Conservation (phyloP, 2,888 invertebrate species). For the Mongoloraphidia duomilia region DNA sequence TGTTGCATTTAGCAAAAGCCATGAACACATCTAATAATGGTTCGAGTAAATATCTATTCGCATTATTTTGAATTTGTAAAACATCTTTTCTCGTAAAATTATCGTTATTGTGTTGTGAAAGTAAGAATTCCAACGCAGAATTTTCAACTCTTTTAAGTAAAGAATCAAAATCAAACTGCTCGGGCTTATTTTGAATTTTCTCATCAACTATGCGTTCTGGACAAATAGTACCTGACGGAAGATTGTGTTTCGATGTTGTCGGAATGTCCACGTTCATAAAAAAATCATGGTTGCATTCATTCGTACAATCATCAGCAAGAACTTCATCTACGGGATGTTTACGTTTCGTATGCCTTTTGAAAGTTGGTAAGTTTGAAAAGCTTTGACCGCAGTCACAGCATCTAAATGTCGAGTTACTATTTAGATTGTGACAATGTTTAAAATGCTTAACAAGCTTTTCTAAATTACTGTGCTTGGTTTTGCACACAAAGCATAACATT, state of each 20-base stretch:
- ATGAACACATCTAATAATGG: constrained; percentile 4
- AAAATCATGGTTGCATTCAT: too few species aligned
- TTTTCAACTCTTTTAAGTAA: constrained; percentile 1
- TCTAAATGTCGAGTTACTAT: not conserved
- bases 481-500: constrained; percentile 7
- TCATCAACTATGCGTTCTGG: too few species aligned
- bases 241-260: too few species aligned
- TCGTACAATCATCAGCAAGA: too few species aligned
- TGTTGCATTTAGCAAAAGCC: constrained; percentile 5
- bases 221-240: too few species aligned
- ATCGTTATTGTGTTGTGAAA: constrained; percentile 3
- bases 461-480: not conserved
- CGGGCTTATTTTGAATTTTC: too few species aligned
- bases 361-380: constrained; percentile 9
- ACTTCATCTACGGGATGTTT: constrained; percentile 4
- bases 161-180: too few species aligned
- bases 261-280: too few species aligned
- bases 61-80: constrained; percentile 2
- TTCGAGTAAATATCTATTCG: constrained; percentile 1
- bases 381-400: constrained; percentile 6
- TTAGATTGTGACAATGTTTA: constrained; percentile 3
- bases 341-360: constrained; percentile 9
- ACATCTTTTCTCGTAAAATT: constrained; percentile 6
- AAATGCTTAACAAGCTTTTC: constrained; percentile 6
- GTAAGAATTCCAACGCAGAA: constrained; percentile 2